Evolutionary conservation across 2,888 invertebrate species (phyloP).

Genomic region (Hoplodrina blanda): DNA sequence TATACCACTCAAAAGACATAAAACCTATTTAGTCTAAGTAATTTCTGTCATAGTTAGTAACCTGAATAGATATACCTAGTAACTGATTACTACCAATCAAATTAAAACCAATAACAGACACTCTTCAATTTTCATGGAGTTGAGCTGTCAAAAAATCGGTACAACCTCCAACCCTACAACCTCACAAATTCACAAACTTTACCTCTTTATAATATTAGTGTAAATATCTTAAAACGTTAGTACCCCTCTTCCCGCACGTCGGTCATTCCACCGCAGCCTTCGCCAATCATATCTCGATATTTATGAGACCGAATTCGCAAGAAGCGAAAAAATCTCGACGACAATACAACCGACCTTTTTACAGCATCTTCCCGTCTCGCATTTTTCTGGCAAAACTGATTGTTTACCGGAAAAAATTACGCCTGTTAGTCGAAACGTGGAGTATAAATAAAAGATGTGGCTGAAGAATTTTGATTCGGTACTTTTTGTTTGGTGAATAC

Average conservation of each 20-base stretch:
- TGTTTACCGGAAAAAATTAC: slow-evolving; percentile 91
- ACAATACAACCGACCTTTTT: slow-evolving; percentile 84
- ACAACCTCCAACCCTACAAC: no score
- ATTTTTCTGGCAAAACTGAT: slow-evolving; percentile 90
- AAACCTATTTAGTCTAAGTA: no score
- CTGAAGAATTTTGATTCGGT: slow-evolving; percentile 89
- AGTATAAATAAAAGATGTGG: slow-evolving; percentile 89
- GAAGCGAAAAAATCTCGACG: slow-evolving; percentile 77
- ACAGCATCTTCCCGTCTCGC: slow-evolving; percentile 86
- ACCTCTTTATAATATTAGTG: no score
- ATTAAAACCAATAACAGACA: no score
- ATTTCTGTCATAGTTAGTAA: no score
- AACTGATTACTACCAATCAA: no score
- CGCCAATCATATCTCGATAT: slow-evolving; percentile 86
- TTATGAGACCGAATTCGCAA: slow-evolving; percentile 77
- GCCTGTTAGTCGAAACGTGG: slow-evolving; percentile 87
- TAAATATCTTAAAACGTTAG: slow-evolving; percentile 23
- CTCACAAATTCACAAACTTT: no score
- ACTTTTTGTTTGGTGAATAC: slow-evolving; percentile 80
- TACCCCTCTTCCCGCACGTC: slow-evolving; percentile 42
- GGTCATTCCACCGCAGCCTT: slow-evolving; percentile 71
- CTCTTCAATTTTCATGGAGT: no score
- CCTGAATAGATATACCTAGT: no score
- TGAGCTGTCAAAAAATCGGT: no score
- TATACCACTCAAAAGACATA: no score